phyloP scores from a whole-genome alignment of 2,888 invertebrate genomes.

The Protonemura montana region DNA sequence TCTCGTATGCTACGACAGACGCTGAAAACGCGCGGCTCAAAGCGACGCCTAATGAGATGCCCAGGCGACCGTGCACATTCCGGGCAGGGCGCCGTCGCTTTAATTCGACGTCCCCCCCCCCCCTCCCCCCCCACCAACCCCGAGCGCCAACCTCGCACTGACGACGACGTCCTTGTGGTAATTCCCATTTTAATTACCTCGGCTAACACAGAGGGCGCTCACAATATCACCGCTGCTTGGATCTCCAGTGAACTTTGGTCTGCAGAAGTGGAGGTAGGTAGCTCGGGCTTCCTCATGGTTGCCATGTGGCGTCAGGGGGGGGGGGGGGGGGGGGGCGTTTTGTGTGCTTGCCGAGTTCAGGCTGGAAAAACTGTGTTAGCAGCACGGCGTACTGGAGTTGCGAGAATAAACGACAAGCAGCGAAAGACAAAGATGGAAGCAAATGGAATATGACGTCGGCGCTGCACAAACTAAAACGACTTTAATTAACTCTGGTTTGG shows the following conservation, averaged over 20 bases:
- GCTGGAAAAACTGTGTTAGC: slow-evolving; percentile 24
- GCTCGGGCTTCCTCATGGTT: too few relatives aligned
- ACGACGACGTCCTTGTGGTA: slow-evolving; percentile 47
- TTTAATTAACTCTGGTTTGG: slow-evolving; percentile 49
- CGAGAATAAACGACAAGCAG: slow-evolving; percentile 7
- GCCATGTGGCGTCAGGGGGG: neutral
- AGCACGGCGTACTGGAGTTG: slow-evolving; percentile 38
- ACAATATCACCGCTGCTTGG: neutral
- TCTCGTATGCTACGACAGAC: too few relatives aligned
- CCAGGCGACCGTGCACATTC: too few relatives aligned
- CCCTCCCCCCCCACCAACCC: neutral
- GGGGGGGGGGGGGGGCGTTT: slow-evolving; percentile 27
- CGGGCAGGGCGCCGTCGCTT: too few relatives aligned
- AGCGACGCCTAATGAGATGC: neutral
- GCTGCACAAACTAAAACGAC: slow-evolving; percentile 48
- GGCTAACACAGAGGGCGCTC: neutral
- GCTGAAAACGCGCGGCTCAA: neutral
- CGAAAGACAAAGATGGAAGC: slow-evolving; percentile 38
- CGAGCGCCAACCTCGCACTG: neutral
- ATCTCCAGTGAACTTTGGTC: neutral
- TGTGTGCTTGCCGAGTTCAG: slow-evolving; percentile 40
- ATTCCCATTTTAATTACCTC: slow-evolving; percentile 50
- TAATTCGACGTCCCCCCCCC: neutral
- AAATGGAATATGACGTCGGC: slow-evolving; percentile 47
- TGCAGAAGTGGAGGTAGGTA: neutral